Evolutionary conservation across 2,113 vertebrate species (phyloP), one percentile per base, ranked within the genome.

Genomic region (Leptobrachium leishanense): DNA sequence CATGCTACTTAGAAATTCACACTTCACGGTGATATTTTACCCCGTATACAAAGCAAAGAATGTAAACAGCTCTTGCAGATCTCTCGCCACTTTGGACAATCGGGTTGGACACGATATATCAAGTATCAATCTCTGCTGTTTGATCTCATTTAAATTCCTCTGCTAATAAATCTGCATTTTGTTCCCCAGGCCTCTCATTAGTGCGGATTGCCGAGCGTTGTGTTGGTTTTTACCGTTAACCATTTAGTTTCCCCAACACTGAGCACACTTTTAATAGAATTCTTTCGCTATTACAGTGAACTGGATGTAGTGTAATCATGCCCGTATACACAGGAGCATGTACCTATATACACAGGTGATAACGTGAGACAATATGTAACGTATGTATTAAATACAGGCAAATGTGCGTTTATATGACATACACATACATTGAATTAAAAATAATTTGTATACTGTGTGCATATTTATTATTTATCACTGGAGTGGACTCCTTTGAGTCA

Each of bases 181-280:
- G 44, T 31, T 62, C 46, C 46, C 50, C 53, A 46, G 53, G 43
- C 62, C 42, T 63, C 68, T 63, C 76, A 77, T 77, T 70, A 70
- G 76, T 50, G 76, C 46, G 67, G 66, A 57, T 69, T 59, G 68
- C 66, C 13, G 75, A 59, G 59, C 43, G 15, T 31, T 13, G 42
- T 70, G 43, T 77, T 70, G 13, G 67, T 63, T 77, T 31, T 69
- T 70, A 46, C 55, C 67, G 70, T 77, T 77, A 70, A 77, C 76
- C 67, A 53, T 31, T 77, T 43, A 13, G 8, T 53, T 50, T 50
- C 46, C 46, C 4, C 8, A 8, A 8, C 46, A 50, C 4, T 50
- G 4, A 50, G 8, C 46, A 50, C 46, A 5, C 8, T 50, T 1
- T 50, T 50, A 5, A 1, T 50, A 31, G 20, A 31, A 31, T 31